A percentile compares a stretch with the other conserved stretches of the same genome.
Conservation (phyloP, 2,113 vertebrate species). For the Pleuronectes platessa region DNA sequence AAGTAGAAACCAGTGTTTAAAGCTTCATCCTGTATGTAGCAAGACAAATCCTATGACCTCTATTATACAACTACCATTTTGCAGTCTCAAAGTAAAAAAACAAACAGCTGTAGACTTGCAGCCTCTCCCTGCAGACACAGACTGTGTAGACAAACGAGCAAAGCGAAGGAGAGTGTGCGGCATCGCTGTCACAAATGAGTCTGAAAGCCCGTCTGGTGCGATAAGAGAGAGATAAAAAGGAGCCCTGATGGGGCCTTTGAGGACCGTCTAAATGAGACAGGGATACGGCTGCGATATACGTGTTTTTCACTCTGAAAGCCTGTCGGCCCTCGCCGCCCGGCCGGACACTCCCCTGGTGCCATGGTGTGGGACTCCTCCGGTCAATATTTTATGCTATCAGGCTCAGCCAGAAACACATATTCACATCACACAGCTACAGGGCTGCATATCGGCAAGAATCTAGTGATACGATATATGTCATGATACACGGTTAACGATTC, state of each 20-base stretch:
- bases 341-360: constrained; percentile 42
- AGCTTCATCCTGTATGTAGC: background rate
- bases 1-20: too few relatives aligned
- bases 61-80: background rate
- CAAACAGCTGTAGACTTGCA: background rate
- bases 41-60: constrained; percentile 17
- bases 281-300: constrained; percentile 37
- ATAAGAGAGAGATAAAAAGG: constrained; percentile 60
- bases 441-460: background rate
- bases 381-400: constrained; percentile 62
- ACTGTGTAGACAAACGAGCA: constrained; percentile 40
- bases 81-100: constrained; percentile 6
- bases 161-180: constrained; percentile 1
- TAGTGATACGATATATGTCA: background rate
- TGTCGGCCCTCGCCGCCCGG: constrained; percentile 20
- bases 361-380: constrained; percentile 30
- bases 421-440: background rate
- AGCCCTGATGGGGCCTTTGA: constrained; percentile 54
- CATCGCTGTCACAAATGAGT: constrained; percentile 51
- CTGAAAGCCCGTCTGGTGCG: constrained; percentile 43
- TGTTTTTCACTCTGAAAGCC: constrained; percentile 43
- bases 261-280: constrained; percentile 47
- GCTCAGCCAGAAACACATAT: constrained; percentile 14
- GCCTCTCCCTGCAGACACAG: constrained; percentile 14
- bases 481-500: background rate